A percentile compares a stretch with the other conserved stretches of the same genome.
phyloP scores from a whole-genome alignment of 2,888 invertebrate species.

The Dione juno region DNA sequence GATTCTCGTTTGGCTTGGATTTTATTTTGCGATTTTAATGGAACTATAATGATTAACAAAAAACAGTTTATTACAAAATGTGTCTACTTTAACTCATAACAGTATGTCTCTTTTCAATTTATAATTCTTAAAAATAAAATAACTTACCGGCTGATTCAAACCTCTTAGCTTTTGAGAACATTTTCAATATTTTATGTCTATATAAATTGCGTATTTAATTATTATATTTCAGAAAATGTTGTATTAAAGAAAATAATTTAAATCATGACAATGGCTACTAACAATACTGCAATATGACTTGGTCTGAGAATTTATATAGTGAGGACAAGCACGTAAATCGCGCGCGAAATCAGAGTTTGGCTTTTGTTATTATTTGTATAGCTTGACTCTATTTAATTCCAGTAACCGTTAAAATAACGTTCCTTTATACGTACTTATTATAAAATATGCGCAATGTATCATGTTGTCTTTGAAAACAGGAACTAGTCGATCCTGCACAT shows the following conservation, averaged over 20 bases:
- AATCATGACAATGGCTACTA: slow-evolving; percentile 4
- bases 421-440: slow-evolving; percentile 45
- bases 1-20: slow-evolving; percentile 52
- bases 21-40: slow-evolving; percentile 52
- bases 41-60: slow-evolving; percentile 48
- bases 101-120: neutral
- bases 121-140: neutral
- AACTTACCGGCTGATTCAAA: slow-evolving; percentile 72
- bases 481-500: too few relatives aligned
- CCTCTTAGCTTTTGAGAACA: slow-evolving; percentile 79
- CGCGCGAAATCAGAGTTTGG: slow-evolving; percentile 48
- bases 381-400: slow-evolving; percentile 21
- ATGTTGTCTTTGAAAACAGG: too few relatives aligned
- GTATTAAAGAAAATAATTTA: neutral
- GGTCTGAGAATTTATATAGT: neutral
- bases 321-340: slow-evolving; percentile 35
- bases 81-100: neutral
- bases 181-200: slow-evolving; percentile 50
- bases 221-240: neutral
- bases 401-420: slow-evolving; percentile 53
- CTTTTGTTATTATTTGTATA: slow-evolving; percentile 36
- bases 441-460: neutral
- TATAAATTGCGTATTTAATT: neutral
- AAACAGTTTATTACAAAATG: neutral
- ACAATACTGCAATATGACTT: neutral